Conservation (phyloP, 2,888 invertebrate genomes). For the Cerceris rybyensis region DNA sequence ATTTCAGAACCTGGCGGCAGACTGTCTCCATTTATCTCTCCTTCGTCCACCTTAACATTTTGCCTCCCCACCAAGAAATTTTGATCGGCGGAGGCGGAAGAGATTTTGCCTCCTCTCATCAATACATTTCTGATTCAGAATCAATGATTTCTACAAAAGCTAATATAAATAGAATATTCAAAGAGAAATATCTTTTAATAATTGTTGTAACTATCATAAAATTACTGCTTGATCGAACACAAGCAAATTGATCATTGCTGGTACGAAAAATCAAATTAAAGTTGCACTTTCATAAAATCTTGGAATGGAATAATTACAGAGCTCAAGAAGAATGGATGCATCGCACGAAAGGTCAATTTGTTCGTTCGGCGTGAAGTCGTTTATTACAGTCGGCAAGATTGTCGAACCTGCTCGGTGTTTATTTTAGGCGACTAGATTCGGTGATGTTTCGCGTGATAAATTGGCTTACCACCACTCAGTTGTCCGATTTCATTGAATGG, state of each 20-base stretch:
- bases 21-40: slow-evolving; percentile 3
- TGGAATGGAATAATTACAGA: no score
- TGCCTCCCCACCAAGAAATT: background rate
- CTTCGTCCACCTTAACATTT: slow-evolving; percentile 1
- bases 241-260: no score
- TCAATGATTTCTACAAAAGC: background rate
- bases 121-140: background rate
- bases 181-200: no score
- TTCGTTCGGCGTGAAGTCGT: no score
- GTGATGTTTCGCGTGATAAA: slow-evolving; percentile 26
- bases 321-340: no score
- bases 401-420: slow-evolving; percentile 1
- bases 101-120: background rate
- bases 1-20: slow-evolving; percentile 9
- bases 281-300: no score
- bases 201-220: no score
- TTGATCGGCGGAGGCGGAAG: background rate
- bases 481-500: slow-evolving; percentile 51
- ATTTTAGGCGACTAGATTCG: background rate
- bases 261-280: no score
- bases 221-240: no score
- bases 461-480: slow-evolving; percentile 32
- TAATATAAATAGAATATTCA: background rate
- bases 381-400: slow-evolving; percentile 1
- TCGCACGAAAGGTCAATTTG: no score